phyloP scores from a whole-genome alignment of 2,888 invertebrate genomes.

The Diaphora mendica region DNA sequence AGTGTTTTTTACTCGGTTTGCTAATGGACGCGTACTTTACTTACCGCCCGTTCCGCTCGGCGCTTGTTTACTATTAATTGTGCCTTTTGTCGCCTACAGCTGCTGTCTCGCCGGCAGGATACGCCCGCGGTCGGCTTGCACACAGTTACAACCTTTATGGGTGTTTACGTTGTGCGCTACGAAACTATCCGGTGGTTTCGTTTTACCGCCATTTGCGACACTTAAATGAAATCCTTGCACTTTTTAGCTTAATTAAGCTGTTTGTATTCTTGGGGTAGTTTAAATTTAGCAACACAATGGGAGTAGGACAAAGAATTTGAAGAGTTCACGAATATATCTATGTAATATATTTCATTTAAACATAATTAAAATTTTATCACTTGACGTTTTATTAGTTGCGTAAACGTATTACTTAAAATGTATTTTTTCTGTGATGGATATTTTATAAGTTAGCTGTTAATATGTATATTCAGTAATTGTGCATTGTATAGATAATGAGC shows the following conservation, averaged over 20 bases:
- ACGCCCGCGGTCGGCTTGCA: constrained; percentile 54
- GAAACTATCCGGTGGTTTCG: constrained; percentile 46
- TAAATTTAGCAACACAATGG: background rate
- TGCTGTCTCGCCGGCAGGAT: constrained; percentile 59
- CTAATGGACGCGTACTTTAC: constrained; percentile 77
- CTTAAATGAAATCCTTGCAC: constrained; percentile 25
- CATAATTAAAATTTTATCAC: background rate
- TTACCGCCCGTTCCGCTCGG: constrained; percentile 67
- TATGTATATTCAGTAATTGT: background rate
- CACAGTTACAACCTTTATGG: constrained; percentile 58
- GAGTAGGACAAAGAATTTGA: background rate
- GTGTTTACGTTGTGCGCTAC: constrained; percentile 50
- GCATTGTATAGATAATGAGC: background rate
- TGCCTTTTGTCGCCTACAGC: constrained; percentile 79
- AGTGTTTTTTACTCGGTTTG: constrained; percentile 63
- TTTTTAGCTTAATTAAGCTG: constrained; percentile 37
- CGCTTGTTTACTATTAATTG: constrained; percentile 81
- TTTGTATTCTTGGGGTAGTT: constrained; percentile 28
- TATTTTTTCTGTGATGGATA: background rate
- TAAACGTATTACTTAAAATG: background rate
- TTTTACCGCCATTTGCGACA: constrained; percentile 43
- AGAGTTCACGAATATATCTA: background rate
- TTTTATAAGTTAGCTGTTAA: background rate
- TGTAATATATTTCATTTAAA: background rate
- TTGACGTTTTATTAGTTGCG: background rate